Evolutionary conservation across 1,140 invertebrate genomes (phyloP), one percentile per base, ranked within the genome.

Genomic region (Drosophila suzukii): DNA sequence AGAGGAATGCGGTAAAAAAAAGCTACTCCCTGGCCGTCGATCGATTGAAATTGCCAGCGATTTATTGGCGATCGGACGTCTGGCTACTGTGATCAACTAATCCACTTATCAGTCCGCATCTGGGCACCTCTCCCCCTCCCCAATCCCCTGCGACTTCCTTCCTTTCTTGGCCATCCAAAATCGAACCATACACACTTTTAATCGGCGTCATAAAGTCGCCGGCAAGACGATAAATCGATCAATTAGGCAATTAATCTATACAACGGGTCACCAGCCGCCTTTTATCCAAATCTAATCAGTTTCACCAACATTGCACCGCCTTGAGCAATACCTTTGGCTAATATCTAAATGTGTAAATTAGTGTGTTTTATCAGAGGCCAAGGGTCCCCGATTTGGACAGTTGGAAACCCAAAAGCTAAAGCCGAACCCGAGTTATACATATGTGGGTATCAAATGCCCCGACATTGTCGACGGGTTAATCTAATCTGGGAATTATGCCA

Each of bases 251-350:
- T 46, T 89, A 88, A 88, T 89, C 84, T 89, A 89, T 89, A 84
- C 78, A 82, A 78, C 63, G 70, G 61, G 57, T 63, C 59, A 51
- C 66, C 65, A 62, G 73, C 84, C 84, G 84, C 81, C 84, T 89
- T 88, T 89, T 88, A 88, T 88, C 84, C 84, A 88, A 89, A 88
- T 88, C 84, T 88, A 89, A 88, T 88, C 84, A 84, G 81, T 81
- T 63, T 20, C 51, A 41, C 17, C 34, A 68, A 39, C 15, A 3
- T 4, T 11, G 5, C 8, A 34, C 5, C 30, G 38, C n/a, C 34
- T 0, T 20, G 41, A n/a, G 4, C 13, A 41, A 34, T 43, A 43
- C 43, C 10, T 20, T 0, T 20, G 20, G 32, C 66, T 15, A 34
- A 49, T 54, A 66, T 54, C 49, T 51, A 46, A 34, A 20, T 47